These are phyloP conservation scores for Cataglyphis rosenhaueri DNA, from an alignment of 2,888 invertebrate genomes.

Conservation along the genomic window DNA sequence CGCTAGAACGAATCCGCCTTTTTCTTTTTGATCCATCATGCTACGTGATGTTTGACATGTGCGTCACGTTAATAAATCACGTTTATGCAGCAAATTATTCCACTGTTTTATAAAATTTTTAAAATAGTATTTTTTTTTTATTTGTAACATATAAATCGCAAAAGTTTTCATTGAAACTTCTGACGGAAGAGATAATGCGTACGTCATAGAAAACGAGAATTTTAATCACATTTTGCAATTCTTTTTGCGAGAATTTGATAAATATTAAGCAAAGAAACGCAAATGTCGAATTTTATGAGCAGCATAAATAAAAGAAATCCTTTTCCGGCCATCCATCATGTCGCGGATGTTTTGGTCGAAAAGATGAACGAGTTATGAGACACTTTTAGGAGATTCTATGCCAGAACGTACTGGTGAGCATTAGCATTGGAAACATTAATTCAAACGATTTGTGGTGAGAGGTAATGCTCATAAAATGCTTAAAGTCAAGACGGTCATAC, in stretches of 20 bases:
- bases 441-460: constrained; percentile 25
- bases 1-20: constrained; percentile 46
- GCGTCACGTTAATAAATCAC: constrained; percentile 65
- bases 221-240: background rate
- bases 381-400: constrained; percentile 50
- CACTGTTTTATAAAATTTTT: background rate
- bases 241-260: background rate
- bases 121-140: background rate
- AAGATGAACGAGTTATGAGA: constrained; percentile 62
- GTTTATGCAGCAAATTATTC: constrained; percentile 21
- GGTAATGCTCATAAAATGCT: constrained; percentile 25
- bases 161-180: background rate
- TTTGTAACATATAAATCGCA: background rate
- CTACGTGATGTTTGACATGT: constrained; percentile 60
- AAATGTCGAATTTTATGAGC: constrained; percentile 44
- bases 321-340: constrained; percentile 62
- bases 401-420: constrained; percentile 21
- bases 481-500: background rate
- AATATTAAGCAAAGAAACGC: constrained; percentile 9
- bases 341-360: constrained; percentile 36
- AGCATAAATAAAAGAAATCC: constrained; percentile 57
- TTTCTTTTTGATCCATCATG: constrained; percentile 68
- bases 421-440: constrained; percentile 47
- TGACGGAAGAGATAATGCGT: background rate
- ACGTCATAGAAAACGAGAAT: background rate